Evolutionary conservation across 2,888 invertebrate genomes (phyloP), one percentile per base, ranked within the genome.

Genomic region (Thymelicus acteon): DNA sequence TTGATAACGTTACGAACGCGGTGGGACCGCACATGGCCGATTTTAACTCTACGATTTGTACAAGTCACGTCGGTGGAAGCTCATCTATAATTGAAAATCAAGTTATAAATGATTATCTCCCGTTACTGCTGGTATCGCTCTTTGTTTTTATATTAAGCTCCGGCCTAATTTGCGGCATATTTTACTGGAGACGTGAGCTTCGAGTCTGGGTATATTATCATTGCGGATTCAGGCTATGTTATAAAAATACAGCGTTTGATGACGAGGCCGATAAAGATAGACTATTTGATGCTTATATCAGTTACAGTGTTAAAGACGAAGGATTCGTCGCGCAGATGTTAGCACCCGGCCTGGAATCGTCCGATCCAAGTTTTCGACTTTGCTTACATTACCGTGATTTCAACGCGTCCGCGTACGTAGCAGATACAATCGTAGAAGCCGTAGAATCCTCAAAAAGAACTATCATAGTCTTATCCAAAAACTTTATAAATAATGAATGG

Each of bases 401-500:
- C 79, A 98, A 98, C 85, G 96, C 97, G 60, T 97, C 97, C 75
- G 96, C 97, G 67, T 98, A 97, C 88, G 97, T 98, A 19, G 97
- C 97, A 13, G 98, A 99, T 86, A 98, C 98, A 63, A 97, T 99
- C 72, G 96, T 98, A 78, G 97, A 98, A 86, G 98, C 98, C 1
- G 98, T 98, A 31, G 98, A 98, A 86, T 97, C 97, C 67, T 98
- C 98, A 62, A 96, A 97, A 78, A 95, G 98, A 80, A 98, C 98
- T 57, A 97, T 99, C 73, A 95, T 99, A 78, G 97, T 99, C 73
- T 91, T 99, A 72, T 98, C 98, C 19, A 97, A 97, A 88, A 97
- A 98, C 93, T 99, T 99, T 92, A 95, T 99, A 75, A 97, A 97
- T 91, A 98, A 98, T 90, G 98, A 99, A 93, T 99, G 99, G 99